phyloP scores from a whole-genome alignment of 2,113 vertebrate species.

The Notothenia coriiceps region DNA sequence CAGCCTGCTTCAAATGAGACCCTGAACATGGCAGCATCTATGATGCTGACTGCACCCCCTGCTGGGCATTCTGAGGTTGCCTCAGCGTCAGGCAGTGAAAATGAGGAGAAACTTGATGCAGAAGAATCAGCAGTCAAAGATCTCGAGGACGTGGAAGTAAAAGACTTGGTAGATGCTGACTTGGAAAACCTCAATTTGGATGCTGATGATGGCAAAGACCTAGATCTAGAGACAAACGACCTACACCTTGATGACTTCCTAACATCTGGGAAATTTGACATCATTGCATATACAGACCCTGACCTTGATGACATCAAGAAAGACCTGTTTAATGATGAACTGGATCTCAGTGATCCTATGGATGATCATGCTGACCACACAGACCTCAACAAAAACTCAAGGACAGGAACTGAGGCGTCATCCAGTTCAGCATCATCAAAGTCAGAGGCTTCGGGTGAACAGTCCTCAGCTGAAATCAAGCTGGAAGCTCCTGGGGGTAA shows the following conservation, averaged over 20 bases:
- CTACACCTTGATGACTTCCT: constrained; percentile 97
- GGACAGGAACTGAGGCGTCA: constrained; percentile 65
- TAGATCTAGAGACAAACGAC: constrained; percentile 94
- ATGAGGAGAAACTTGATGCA: constrained; percentile 91
- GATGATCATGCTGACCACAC: constrained; percentile 86
- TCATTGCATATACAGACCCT: constrained; percentile 97
- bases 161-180: constrained; percentile 94
- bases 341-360: constrained; percentile 93
- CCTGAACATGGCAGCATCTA: constrained; percentile 82
- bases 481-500: constrained; percentile 77
- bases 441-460: constrained; percentile 80
- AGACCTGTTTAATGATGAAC: constrained; percentile 95
- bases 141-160: constrained; percentile 93
- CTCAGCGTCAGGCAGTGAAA: constrained; percentile 71
- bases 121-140: constrained; percentile 94
- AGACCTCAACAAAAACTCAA: constrained; percentile 72
- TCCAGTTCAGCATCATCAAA: constrained; percentile 83
- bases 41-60: constrained; percentile 75
- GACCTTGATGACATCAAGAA: constrained; percentile 96
- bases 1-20: constrained; percentile 86
- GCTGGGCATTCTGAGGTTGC: constrained; percentile 78
- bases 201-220: constrained; percentile 93
- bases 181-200: constrained; percentile 95
- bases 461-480: constrained; percentile 76
- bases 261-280: constrained; percentile 95